These are phyloP conservation scores for Marmota monax DNA, from an alignment of 2,113 vertebrate genomes.

Conservation along the genomic window DNA sequence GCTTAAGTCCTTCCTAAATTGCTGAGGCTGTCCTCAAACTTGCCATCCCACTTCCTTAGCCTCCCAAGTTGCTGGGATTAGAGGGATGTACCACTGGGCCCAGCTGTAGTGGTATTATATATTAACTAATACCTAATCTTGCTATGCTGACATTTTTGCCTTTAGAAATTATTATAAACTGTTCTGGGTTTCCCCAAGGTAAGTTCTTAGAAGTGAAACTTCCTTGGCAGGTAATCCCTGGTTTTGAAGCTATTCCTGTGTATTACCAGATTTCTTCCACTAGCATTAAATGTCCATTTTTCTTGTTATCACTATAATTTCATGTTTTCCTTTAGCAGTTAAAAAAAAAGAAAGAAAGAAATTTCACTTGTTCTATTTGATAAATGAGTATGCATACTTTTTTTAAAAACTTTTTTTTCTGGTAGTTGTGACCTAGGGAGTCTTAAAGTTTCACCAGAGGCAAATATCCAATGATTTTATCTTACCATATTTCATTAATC, in stretches of 20 bases:
- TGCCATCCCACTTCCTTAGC: too few species aligned
- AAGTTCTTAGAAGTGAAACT: slow-evolving; percentile 22
- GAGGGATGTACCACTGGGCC: too few species aligned
- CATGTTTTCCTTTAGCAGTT: not conserved
- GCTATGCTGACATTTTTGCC: not conserved
- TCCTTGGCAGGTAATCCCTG: not conserved
- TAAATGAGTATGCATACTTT: not conserved
- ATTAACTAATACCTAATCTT: not conserved
- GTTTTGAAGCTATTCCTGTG: not conserved
- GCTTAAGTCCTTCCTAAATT: too few species aligned
- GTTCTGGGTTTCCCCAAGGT: slow-evolving; percentile 9
- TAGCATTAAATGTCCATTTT: not conserved
- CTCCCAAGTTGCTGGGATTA: too few species aligned
- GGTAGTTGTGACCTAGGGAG: not conserved
- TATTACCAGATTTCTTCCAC: not conserved
- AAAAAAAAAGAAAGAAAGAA: not conserved
- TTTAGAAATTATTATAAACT: slow-evolving; percentile 21
- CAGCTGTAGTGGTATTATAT: not conserved
- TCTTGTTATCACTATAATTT: not conserved
- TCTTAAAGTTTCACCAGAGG: slow-evolving; percentile 12
- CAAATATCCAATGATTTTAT: slow-evolving; percentile 33
- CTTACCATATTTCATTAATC: not conserved
- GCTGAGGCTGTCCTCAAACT: too few species aligned
- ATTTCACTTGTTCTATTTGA: not conserved
- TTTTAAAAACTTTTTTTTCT: not conserved